Evolutionary conservation across 2,113 vertebrate genomes (phyloP).

Genomic region (Dunckerocampus dactyliophorus): DNA sequence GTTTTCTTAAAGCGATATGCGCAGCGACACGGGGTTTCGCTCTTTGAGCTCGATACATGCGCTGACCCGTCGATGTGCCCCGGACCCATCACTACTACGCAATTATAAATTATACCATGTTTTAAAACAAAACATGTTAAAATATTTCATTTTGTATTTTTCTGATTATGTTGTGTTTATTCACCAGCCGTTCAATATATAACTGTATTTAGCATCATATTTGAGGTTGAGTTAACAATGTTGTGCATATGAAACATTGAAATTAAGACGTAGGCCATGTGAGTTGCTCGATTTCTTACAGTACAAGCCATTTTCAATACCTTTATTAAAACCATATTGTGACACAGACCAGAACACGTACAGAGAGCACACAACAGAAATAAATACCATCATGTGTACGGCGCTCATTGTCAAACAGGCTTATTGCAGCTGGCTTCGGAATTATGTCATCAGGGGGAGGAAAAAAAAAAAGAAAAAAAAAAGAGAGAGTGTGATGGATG

Average conservation of each 20-base stretch:
- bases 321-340: conserved; percentile 78
- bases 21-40: too few relatives aligned
- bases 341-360: conserved; percentile 74
- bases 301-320: conserved; percentile 44
- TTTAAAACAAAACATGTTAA: too few relatives aligned
- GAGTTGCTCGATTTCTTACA: background rate
- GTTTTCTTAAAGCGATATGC: too few relatives aligned
- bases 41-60: too few relatives aligned
- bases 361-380: conserved; percentile 74
- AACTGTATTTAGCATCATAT: too few relatives aligned
- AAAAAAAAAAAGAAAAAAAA: conserved; percentile 63
- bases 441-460: conserved; percentile 64
- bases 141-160: too few relatives aligned
- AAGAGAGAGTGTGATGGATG: conserved; percentile 63
- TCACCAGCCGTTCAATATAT: too few relatives aligned
- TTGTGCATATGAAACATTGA: background rate
- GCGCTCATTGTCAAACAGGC: conserved; percentile 69
- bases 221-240: too few relatives aligned
- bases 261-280: background rate
- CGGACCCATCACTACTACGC: too few relatives aligned
- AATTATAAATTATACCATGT: too few relatives aligned
- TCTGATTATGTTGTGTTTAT: too few relatives aligned
- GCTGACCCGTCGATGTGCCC: too few relatives aligned
- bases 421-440: conserved; percentile 73
- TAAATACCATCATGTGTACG: conserved; percentile 76